Percentiles rank a stretch among this genome's conserved stretches.
Evolutionary conservation across 2,888 invertebrate genomes (phyloP).

Genomic region (Nudaria mundana): DNA sequence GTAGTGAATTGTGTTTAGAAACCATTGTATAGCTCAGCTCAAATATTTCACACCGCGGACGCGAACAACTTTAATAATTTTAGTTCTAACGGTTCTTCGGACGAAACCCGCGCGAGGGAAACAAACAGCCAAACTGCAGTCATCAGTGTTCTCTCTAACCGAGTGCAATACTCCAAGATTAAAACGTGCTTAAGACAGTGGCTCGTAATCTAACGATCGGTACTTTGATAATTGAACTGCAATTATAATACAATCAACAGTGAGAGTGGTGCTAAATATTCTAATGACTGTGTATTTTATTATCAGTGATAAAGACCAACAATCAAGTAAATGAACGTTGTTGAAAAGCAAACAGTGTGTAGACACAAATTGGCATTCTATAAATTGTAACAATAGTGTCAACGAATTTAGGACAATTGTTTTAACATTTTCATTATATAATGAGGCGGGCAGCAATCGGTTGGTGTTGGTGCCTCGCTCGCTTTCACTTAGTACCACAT

Average conservation of each 20-base stretch:
- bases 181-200: conserved; percentile 13
- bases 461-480: conserved; percentile 49
- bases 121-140: conserved; percentile 24
- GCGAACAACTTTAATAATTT: conserved; percentile 42
- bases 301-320: conserved; percentile 30
- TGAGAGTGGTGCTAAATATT: conserved; percentile 37
- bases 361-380: conserved; percentile 19
- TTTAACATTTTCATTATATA: conserved; percentile 78
- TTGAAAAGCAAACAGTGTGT: conserved; percentile 22
- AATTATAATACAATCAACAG: conserved; percentile 3
- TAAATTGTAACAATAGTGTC: conserved; percentile 46
- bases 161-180: conserved; percentile 24
- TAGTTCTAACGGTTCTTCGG: conserved; percentile 46
- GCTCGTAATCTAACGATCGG: conserved; percentile 27
- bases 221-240: conserved; percentile 34
- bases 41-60: conserved; percentile 35
- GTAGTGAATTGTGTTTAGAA: conserved; percentile 27
- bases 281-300: conserved; percentile 36
- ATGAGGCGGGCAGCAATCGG: conserved; percentile 62
- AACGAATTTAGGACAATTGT: conserved; percentile 68
- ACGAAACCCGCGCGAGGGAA: conserved; percentile 39
- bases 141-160: conserved; percentile 29
- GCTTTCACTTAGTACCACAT: conserved; percentile 75
- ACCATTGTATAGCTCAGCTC: conserved; percentile 29
- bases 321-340: conserved; percentile 39